phyloP scores from a whole-genome alignment of 2,888 invertebrate genomes.

The Hydrotaea diabolus region DNA sequence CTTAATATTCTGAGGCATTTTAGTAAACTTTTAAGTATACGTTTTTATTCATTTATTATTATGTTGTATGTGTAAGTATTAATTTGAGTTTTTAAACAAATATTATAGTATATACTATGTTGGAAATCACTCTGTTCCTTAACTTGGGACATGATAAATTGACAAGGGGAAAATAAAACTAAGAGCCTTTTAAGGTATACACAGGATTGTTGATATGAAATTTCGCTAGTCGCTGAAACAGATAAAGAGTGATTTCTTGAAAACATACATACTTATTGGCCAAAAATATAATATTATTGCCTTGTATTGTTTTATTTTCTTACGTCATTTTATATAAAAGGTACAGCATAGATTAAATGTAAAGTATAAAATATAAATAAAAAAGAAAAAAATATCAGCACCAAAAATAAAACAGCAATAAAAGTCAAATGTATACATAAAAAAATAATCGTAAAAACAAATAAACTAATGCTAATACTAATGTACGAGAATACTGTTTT shows the following conservation, averaged over 20 bases:
- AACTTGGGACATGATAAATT: neutral
- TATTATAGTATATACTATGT: no score
- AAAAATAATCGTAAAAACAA: slow-evolving; percentile 51
- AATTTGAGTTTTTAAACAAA: neutral
- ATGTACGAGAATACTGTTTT: slow-evolving; percentile 59
- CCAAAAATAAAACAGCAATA: slow-evolving; percentile 50
- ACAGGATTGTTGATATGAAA: slow-evolving; percentile 26
- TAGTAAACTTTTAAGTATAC: slow-evolving; percentile 55
- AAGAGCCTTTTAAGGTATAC: slow-evolving; percentile 38
- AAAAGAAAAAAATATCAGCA: slow-evolving; percentile 50
- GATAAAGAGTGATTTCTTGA: neutral
- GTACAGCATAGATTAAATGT: neutral
- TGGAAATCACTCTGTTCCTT: no score
- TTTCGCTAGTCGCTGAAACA: neutral
- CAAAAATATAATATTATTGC: neutral
- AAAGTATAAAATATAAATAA: neutral
- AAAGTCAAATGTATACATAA: slow-evolving; percentile 28
- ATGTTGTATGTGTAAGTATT: slow-evolving; percentile 15
- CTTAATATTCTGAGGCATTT: slow-evolving; percentile 50
- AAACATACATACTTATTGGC: neutral
- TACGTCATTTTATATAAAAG: slow-evolving; percentile 2
- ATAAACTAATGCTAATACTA: slow-evolving; percentile 56
- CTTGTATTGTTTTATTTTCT: neutral
- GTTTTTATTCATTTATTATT: neutral
- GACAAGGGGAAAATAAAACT: slow-evolving; percentile 13